Evolutionary conservation across 2,797 vertebrate genomes (phyloP).

Genomic region (Eulemur mongoz): DNA sequence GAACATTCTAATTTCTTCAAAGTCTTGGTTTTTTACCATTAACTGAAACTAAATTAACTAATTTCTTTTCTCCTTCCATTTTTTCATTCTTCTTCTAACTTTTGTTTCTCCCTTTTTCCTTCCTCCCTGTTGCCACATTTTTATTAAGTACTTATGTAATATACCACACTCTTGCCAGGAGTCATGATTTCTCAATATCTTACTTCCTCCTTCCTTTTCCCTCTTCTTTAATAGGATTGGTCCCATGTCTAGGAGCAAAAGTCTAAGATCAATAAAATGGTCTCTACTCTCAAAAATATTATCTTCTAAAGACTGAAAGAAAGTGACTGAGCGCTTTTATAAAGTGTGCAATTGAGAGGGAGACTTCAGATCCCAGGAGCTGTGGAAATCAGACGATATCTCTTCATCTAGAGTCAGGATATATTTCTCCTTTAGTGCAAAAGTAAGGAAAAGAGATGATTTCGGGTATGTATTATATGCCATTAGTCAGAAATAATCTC

Average conservation of each 20-base stretch:
- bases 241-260: constrained; percentile 32
- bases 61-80: background rate
- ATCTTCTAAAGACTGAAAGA: background rate
- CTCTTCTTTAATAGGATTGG: background rate
- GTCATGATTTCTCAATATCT: background rate
- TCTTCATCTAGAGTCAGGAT: background rate
- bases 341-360: background rate
- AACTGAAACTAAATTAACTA: background rate
- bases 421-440: background rate
- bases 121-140: background rate
- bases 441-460: background rate
- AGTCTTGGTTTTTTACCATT: background rate
- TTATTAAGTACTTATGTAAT: background rate
- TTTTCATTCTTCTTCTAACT: background rate
- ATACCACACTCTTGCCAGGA: background rate
- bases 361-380: background rate
- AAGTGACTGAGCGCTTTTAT: background rate
- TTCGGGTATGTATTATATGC: background rate
- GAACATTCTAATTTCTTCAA: background rate
- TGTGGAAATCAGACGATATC: background rate
- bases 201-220: background rate
- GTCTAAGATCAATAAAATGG: constrained; percentile 5
- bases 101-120: background rate
- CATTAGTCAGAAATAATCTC: background rate
- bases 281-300: background rate